A percentile compares a stretch with the other conserved stretches of the same genome.
These are phyloP conservation scores for Aplysina aerophoba DNA, from an alignment of 37 sponge, comb jelly and placozoan genomes.

Conservation along the genomic window DNA sequence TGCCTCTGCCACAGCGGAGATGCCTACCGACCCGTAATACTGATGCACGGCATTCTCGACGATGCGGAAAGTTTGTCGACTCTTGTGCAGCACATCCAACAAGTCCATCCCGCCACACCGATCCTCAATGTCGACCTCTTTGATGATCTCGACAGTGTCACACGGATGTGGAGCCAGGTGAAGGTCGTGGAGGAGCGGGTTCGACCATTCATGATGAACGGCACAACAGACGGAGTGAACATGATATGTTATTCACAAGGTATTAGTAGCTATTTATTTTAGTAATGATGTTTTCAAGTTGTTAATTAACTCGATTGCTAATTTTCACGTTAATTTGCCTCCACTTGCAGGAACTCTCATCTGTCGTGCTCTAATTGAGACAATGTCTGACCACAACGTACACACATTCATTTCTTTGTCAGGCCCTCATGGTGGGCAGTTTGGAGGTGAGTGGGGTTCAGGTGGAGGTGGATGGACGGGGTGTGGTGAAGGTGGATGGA, in stretches of 20 bases:
- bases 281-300: no score
- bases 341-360: slow-evolving; percentile 71
- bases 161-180: slow-evolving; percentile 65
- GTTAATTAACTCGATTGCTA: no score
- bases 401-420: slow-evolving; percentile 85
- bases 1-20: neutral
- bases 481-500: no score
- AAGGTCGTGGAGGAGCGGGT: slow-evolving; percentile 56
- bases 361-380: slow-evolving; percentile 77
- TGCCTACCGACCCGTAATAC: slow-evolving; percentile 76
- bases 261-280: neutral
- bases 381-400: slow-evolving; percentile 75
- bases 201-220: slow-evolving; percentile 41
- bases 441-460: slow-evolving; percentile 69
- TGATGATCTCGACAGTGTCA: slow-evolving; percentile 9
- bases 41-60: slow-evolving; percentile 81
- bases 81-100: slow-evolving; percentile 44
- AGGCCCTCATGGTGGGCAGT: slow-evolving; percentile 85
- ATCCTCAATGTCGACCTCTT: slow-evolving; percentile 63
- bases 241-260: slow-evolving; percentile 86
- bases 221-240: slow-evolving; percentile 66
- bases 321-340: no score
- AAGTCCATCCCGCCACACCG: slow-evolving; percentile 72
- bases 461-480: no score
- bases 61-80: slow-evolving; percentile 36